Base-by-base conservation (phyloP, 2,797 vertebrate species). In the Microctenopoma steveboyesi region DNA sequence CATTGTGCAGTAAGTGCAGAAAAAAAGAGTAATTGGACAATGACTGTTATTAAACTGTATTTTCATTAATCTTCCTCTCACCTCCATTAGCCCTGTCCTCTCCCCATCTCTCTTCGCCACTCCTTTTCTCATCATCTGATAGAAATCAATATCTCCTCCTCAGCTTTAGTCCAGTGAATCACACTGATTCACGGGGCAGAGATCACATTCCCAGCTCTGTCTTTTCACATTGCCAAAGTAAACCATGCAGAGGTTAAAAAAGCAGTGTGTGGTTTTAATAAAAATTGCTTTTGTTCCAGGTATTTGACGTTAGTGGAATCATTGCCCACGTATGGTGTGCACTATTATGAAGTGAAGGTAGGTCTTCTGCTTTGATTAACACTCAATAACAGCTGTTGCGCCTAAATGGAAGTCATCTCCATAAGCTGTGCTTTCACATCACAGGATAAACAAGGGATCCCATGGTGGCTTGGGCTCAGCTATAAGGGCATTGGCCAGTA, bases 301-400 rank as follows among this genome's bases (percentile, higher is more conserved):
- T 99, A 99, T 90, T 92, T 99, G 95, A 98, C 96, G 60, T 92
- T 98, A 70, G 96, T 98, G 74, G 97, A 99, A 90, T 95, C 96
- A 15, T 86, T 99, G 75, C 96, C 97, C 46, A 99, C 97, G 16
- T 99, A 99, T 11, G 98, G 98, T 71, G 96, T 99, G 74, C 98
- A 99, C 94, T 99, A 99, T 79, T 99, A 96, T 51, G 96, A 96
- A 94, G 97, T 99, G 28, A 99, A 99, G 97, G 98, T 99, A 89
- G 88, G 94, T 64, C 22, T 61, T 30, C 49, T 2, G 27, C 11
- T 52, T n/a, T 79, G 68, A 85, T 73, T 76, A 40, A 72, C 45
- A n/a, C 25, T n/a, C 67, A 69, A 65, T 65, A 53, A 71, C 63
- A 69, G 61, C 50, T 66, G 61, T 69, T 73, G 15, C 42, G 25